Conservation (phyloP, 2,888 invertebrate species). For the Eudemis profundana region DNA sequence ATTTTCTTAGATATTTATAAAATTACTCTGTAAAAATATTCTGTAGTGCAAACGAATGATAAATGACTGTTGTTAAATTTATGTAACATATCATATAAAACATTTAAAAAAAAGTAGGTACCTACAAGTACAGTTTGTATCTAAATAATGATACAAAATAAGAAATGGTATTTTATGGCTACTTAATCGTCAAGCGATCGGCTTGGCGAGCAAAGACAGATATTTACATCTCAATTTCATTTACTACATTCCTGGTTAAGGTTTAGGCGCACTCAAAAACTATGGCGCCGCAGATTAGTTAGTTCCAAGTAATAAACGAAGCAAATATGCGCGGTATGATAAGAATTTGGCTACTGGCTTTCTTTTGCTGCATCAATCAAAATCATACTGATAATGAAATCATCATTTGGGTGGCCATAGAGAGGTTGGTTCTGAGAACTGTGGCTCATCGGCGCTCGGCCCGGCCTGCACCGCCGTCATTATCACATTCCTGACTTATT, state of each 20-base stretch:
- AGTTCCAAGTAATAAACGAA: conserved; percentile 83
- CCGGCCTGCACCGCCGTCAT: conserved; percentile 71
- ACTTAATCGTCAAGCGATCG: background rate
- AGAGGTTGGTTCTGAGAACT: conserved; percentile 76
- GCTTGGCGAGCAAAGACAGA: background rate
- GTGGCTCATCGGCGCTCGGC: conserved; percentile 55
- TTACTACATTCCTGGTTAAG: conserved; percentile 52
- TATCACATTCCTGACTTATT: conserved; percentile 85
- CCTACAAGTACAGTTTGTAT: too few relatives aligned
- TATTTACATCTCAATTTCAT: conserved; percentile 38
- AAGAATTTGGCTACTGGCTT: conserved; percentile 78
- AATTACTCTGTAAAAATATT: too few relatives aligned
- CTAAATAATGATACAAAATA: background rate
- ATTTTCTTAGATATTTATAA: background rate
- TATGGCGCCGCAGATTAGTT: conserved; percentile 81
- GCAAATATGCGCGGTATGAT: conserved; percentile 77
- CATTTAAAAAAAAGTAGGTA: too few relatives aligned
- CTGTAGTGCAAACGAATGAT: too few relatives aligned
- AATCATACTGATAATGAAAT: conserved; percentile 85
- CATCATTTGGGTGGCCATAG: conserved; percentile 86
- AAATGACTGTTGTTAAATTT: too few relatives aligned
- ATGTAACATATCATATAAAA: too few relatives aligned
- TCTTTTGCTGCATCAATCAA: conserved; percentile 84
- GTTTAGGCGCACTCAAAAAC: conserved; percentile 69
- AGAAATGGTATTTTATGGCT: background rate